Conservation (phyloP, 2,113 vertebrate genomes). For the Choloepus hoffmanni region DNA sequence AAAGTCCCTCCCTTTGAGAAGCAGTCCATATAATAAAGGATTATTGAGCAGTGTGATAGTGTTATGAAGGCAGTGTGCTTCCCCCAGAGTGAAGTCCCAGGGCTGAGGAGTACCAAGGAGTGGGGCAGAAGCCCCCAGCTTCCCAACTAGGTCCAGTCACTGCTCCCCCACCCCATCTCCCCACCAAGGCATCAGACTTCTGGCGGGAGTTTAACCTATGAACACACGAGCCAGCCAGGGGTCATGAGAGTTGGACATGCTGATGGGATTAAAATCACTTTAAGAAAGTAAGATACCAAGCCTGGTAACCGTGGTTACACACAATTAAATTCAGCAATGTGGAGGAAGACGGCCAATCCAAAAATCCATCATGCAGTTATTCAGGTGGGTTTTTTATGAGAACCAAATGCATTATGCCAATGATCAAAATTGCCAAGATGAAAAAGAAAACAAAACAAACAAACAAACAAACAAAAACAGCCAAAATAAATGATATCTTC, state of each 20-base stretch:
- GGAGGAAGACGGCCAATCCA: neutral
- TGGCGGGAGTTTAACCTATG: neutral
- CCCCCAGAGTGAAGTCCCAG: neutral
- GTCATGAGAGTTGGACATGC: neutral
- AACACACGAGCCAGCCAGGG: neutral
- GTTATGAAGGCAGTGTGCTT: neutral
- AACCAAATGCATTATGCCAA: neutral
- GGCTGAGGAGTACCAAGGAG: neutral
- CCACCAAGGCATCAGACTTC: neutral
- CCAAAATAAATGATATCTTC: neutral
- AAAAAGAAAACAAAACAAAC: neutral
- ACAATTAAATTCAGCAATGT: neutral
- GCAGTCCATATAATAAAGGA: neutral
- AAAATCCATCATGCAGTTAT: neutral
- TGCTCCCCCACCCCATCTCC: neutral
- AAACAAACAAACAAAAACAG: neutral
- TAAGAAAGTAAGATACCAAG: neutral
- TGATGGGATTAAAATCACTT: neutral
- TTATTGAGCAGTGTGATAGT: neutral
- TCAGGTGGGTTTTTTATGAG: neutral
- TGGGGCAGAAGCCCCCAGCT: neutral
- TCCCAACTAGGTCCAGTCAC: neutral
- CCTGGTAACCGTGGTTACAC: neutral
- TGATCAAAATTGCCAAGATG: conserved; percentile 2
- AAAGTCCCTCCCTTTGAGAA: neutral